Evolutionary conservation across 2,888 invertebrate species (phyloP).

Genomic region (Antheraea assamensis): DNA sequence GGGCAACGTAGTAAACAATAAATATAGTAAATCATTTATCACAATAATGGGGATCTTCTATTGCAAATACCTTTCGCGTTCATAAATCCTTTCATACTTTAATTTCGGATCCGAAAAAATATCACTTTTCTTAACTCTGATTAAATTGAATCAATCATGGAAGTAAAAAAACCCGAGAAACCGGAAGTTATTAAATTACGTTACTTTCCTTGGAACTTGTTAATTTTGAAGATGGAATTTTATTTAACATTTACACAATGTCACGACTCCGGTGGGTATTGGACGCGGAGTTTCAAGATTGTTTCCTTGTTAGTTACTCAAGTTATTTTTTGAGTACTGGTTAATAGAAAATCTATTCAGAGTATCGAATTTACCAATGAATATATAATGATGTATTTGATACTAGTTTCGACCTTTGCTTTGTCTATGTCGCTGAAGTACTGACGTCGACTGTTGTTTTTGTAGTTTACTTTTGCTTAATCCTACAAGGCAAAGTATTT

Average conservation of each 20-base stretch:
- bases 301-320: neutral
- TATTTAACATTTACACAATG: slow-evolving; percentile 14
- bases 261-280: neutral
- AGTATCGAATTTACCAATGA: neutral
- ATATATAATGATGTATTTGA: neutral
- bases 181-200: slow-evolving; percentile 3
- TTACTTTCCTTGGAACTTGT: slow-evolving; percentile 14
- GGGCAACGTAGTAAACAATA: too few species aligned
- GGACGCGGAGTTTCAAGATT: neutral
- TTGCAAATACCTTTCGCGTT: neutral
- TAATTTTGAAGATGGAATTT: slow-evolving; percentile 13
- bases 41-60: neutral
- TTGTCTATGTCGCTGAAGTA: neutral
- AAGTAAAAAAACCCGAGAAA: neutral
- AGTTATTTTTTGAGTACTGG: neutral
- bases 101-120: neutral
- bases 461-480: neutral
- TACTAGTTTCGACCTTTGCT: neutral
- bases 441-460: neutral
- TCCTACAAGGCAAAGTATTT: neutral
- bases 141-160: neutral
- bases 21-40: neutral
- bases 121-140: neutral
- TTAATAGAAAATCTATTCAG: neutral
- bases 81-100: neutral